These are phyloP conservation scores for Saturnia pavonia DNA, from an alignment of 2,888 invertebrate genomes.

Conservation along the genomic window DNA sequence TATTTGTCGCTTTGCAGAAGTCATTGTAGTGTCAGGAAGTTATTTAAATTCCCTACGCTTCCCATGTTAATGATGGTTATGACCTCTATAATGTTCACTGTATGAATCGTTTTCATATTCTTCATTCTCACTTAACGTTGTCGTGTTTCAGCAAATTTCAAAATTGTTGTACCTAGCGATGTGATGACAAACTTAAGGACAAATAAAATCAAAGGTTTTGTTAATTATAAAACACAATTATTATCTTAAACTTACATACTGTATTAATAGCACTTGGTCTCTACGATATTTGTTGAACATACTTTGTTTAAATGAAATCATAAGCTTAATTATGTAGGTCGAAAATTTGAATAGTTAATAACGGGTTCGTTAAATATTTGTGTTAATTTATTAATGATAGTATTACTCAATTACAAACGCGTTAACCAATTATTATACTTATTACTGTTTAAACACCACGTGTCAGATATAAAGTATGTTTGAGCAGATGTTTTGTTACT, in stretches of 20 bases:
- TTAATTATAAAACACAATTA: neutral
- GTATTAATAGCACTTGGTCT: constrained; percentile 4
- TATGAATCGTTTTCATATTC: no score
- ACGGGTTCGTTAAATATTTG: constrained; percentile 10
- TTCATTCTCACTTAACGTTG: neutral
- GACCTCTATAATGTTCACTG: constrained; percentile 13
- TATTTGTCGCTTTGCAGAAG: constrained; percentile 14
- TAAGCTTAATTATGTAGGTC: neutral
- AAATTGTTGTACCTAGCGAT: neutral
- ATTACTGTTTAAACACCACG: constrained; percentile 25
- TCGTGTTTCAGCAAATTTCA: neutral
- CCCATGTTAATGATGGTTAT: constrained; percentile 21
- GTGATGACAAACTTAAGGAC: neutral
- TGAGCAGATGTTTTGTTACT: constrained; percentile 40
- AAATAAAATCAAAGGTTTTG: neutral
- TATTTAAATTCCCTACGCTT: constrained; percentile 51
- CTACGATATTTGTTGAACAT: neutral
- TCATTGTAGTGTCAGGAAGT: constrained; percentile 48
- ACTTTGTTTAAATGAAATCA: neutral
- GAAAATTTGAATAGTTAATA: neutral
- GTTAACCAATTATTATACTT: constrained; percentile 5
- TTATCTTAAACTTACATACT: neutral
- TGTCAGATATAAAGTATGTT: constrained; percentile 28
- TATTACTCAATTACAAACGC: constrained; percentile 4
- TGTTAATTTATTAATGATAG: neutral